Percentiles rank a stretch among this genome's conserved stretches.
Conservation (phyloP, 2,888 invertebrate genomes). For the Aproaerema taeniolella region DNA sequence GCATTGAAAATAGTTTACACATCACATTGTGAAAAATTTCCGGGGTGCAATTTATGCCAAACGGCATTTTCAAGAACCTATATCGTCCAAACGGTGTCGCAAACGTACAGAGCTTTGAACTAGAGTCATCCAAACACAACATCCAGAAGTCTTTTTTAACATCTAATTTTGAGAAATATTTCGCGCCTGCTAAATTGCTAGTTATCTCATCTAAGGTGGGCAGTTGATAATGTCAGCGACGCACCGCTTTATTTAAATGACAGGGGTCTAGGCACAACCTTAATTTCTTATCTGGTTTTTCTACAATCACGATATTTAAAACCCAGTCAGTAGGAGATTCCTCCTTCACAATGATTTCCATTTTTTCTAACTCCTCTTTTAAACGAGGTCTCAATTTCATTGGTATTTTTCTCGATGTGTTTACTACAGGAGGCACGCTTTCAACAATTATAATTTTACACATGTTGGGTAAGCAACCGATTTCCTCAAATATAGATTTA, state of each 20-base stretch:
- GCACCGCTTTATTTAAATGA: conserved; percentile 19
- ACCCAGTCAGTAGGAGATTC: conserved; percentile 21
- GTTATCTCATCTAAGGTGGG: conserved; percentile 21
- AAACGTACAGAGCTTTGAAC: conserved; percentile 23
- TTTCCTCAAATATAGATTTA: not conserved
- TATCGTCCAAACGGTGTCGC: conserved; percentile 22
- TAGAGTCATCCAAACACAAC: conserved; percentile 13
- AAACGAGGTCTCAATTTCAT: conserved; percentile 11
- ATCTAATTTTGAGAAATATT: conserved; percentile 21
- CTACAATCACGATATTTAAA: conserved; percentile 15
- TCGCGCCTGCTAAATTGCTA: conserved; percentile 15
- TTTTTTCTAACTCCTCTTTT: conserved; percentile 14
- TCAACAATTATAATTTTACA: not conserved
- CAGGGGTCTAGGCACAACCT: conserved; percentile 20
- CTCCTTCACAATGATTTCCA: conserved; percentile 18
- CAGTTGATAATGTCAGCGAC: conserved; percentile 19
- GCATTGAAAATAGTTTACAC: conserved; percentile 18
- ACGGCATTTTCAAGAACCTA: conserved; percentile 18
- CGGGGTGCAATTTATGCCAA: conserved; percentile 21
- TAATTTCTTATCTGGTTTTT: conserved; percentile 19
- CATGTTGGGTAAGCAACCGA: conserved; percentile 5
- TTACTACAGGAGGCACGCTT: conserved; percentile 11
- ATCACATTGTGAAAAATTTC: conserved; percentile 22
- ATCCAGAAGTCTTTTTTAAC: conserved; percentile 24
- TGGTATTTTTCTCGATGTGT: conserved; percentile 15